Evolutionary conservation across 2,113 vertebrate genomes (phyloP).

Genomic region (Parus major): DNA sequence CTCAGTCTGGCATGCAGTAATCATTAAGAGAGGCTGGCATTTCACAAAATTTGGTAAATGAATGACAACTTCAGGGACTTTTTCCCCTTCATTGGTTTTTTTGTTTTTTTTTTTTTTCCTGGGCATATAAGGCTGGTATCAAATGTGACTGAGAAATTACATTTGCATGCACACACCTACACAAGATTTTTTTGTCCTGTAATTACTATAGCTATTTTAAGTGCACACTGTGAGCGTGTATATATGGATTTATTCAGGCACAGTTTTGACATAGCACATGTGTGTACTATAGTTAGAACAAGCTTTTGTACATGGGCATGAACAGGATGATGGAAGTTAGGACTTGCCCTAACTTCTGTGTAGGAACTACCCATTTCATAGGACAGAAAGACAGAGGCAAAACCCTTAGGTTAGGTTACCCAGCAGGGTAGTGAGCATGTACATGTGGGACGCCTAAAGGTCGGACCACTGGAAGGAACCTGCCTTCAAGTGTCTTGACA

Average conservation of each 20-base stretch:
- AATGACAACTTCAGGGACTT: neutral
- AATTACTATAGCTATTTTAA: neutral
- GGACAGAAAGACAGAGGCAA: neutral
- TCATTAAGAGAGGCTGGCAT: neutral
- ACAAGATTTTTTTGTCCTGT: neutral
- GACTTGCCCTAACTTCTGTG: neutral
- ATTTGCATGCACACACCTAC: neutral
- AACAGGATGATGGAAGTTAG: neutral
- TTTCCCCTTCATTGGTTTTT: neutral
- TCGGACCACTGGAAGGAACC: neutral
- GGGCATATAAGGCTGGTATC: neutral
- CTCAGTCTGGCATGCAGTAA: neutral
- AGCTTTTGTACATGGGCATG: neutral
- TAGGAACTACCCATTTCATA: neutral
- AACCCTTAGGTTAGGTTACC: neutral
- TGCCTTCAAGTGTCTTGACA: neutral
- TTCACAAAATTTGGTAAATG: constrained; percentile 15
- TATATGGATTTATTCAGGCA: neutral
- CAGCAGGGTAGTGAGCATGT: neutral
- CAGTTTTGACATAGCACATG: neutral
- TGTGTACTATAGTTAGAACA: neutral
- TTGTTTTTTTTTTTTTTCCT: neutral
- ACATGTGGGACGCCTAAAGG: neutral
- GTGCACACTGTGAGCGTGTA: neutral
- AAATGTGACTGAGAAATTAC: neutral